Base-by-base conservation (phyloP, 2,888 invertebrate species). In the Alcis repandata region DNA sequence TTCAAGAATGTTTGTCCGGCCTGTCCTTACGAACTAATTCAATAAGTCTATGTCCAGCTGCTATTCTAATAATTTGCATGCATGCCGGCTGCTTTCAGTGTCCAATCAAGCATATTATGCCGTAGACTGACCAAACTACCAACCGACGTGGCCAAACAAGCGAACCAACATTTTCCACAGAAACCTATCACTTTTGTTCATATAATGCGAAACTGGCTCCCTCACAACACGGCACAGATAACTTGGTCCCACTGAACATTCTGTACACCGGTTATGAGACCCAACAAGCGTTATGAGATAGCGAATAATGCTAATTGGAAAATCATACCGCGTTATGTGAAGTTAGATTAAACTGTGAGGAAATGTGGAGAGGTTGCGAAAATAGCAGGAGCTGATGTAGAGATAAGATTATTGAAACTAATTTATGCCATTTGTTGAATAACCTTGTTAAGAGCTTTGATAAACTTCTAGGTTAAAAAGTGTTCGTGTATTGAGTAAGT, bases 41-140 rank as follows among this genome's bases (percentile, higher is more conserved):
- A n/a, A 27, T 2, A 27, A 27, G 27, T n/a, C n/a, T n/a, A n/a
- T n/a, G n/a, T n/a, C n/a, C 27, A 4, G 27, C 27, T 61, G 73
- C 63, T 75, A 73, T 59, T 61, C 66, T 63, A 75, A 70, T 71
- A 72, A 76, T 78, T 78, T 72, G 70, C 72, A 76, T 75, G 74
- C 72, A 68, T 66, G 65, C 69, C 67, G 61, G 56, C 61, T 38
- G 56, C 40, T 48, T 52, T 49, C 64, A 65, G 60, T 68, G 56
- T 49, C 59, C 41, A 56, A 63, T 57, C 62, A 63, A 63, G 66
- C 41, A 59, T 43, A 61, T 60, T 43, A 61, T 58, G 52, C 59
- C 40, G 62, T 20, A 36, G 36, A 32, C 32, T 49, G 32, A 49
- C 32, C 48, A 32, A 49, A 10, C 32, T 49, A 49, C 20, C 46